A percentile compares a stretch with the other conserved stretches of the same genome.
phyloP scores from a whole-genome alignment of 2,888 invertebrate species.

The Scaptomyza flava region DNA sequence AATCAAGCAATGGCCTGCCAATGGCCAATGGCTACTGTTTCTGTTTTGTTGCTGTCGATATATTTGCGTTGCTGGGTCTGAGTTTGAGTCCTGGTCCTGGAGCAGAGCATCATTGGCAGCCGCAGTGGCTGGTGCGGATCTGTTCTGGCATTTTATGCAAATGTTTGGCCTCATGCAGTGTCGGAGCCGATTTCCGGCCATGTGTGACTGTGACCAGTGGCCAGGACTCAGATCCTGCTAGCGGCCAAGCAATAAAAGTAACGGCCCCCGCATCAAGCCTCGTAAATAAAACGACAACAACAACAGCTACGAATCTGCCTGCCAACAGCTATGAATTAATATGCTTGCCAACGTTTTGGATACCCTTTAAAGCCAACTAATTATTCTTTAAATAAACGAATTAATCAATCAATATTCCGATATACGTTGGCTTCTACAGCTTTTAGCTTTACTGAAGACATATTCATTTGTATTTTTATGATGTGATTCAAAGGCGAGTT shows the following conservation, averaged over 20 bases:
- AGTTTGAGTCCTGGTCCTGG: neutral
- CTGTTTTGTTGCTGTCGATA: neutral
- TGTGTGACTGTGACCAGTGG: conserved; percentile 71
- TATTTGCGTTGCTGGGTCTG: neutral
- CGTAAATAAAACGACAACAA: conserved; percentile 48
- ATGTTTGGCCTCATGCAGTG: conserved; percentile 77
- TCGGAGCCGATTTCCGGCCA: conserved; percentile 76
- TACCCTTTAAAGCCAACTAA: conserved; percentile 11
- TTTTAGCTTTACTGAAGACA: too few relatives aligned
- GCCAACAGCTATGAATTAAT: conserved; percentile 5
- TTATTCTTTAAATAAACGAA: too few relatives aligned
- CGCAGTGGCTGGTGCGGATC: conserved; percentile 28
- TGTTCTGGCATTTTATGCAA: conserved; percentile 72
- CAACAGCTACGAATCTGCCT: conserved; percentile 17
- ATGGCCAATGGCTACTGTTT: neutral
- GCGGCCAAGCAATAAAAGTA: conserved; percentile 65
- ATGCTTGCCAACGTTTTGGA: neutral
- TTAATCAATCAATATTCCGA: too few relatives aligned
- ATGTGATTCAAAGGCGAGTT: too few relatives aligned
- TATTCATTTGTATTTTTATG: too few relatives aligned
- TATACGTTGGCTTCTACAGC: too few relatives aligned
- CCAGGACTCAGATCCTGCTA: conserved; percentile 31
- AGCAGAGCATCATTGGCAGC: conserved; percentile 15
- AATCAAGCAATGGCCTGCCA: conserved; percentile 45
- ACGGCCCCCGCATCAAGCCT: conserved; percentile 45